A percentile compares a stretch with the other conserved stretches of the same genome.
phyloP scores from a whole-genome alignment of 2,113 vertebrate genomes.

The Semicossyphus pulcher region DNA sequence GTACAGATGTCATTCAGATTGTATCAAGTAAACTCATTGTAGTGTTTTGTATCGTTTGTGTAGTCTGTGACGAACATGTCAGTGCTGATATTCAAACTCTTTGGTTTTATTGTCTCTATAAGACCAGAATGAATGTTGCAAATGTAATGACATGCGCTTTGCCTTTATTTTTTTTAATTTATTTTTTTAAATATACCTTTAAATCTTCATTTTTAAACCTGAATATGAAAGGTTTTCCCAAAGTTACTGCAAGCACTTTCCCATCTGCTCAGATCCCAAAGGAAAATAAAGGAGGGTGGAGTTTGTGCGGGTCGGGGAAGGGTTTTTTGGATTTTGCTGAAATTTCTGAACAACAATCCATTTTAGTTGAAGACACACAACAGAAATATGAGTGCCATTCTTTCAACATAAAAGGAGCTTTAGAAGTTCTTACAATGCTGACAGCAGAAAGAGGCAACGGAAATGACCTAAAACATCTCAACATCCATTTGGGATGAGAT shows the following conservation, averaged over 20 bases:
- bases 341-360: background rate
- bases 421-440: background rate
- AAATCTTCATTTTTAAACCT: background rate
- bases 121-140: constrained; percentile 68
- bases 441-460: background rate
- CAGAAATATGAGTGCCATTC: background rate
- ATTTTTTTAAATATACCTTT: constrained; percentile 12
- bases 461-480: background rate
- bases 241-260: constrained; percentile 23
- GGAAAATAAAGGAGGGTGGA: background rate
- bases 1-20: constrained; percentile 28
- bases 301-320: background rate
- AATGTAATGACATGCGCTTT: constrained; percentile 17
- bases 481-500: constrained; percentile 1
- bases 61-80: constrained; percentile 45
- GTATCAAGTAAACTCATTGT: constrained; percentile 31
- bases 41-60: constrained; percentile 55
- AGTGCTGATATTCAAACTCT: constrained; percentile 32
- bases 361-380: background rate
- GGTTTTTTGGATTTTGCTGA: too few relatives aligned
- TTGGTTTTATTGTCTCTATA: constrained; percentile 25
- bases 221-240: constrained; percentile 6
- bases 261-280: background rate
- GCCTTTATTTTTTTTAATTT: constrained; percentile 7
- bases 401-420: background rate